phyloP scores from a whole-genome alignment of 2,888 invertebrate species.

The Rutpela maculata region DNA sequence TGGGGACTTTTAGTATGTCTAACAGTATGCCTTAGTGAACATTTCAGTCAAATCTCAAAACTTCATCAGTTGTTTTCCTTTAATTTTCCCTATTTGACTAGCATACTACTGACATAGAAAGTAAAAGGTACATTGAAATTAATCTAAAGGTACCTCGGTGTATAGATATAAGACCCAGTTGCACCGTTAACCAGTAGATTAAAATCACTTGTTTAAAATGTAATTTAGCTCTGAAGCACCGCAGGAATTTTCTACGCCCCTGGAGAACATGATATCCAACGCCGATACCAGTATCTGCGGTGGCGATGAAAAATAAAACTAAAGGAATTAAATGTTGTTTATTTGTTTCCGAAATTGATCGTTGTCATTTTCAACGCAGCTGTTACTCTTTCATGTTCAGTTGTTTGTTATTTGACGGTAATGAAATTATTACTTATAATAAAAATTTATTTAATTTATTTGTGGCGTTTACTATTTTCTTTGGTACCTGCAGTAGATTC shows the following conservation, averaged over 20 bases:
- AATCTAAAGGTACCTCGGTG: not conserved
- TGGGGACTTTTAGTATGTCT: too few relatives aligned
- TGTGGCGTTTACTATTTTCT: conserved; percentile 10
- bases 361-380: conserved; percentile 19
- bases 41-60: too few relatives aligned
- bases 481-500: not conserved
- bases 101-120: not conserved
- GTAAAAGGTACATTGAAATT: not conserved
- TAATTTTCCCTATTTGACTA: too few relatives aligned
- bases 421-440: conserved; percentile 18
- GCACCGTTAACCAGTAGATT: not conserved
- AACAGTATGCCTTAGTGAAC: too few relatives aligned
- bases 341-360: conserved; percentile 27
- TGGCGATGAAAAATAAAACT: conserved; percentile 6
- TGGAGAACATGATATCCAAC: conserved; percentile 15
- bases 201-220: conserved; percentile 5
- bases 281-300: not conserved
- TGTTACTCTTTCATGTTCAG: conserved; percentile 11
- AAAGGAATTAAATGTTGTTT: conserved; percentile 20
- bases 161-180: not conserved
- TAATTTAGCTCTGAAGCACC: not conserved
- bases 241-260: not conserved
- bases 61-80: too few relatives aligned
- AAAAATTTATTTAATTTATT: not conserved
- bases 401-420: not conserved